Evolutionary conservation across 2,888 invertebrate genomes (phyloP).

Genomic region (Phaonia tiefii): DNA sequence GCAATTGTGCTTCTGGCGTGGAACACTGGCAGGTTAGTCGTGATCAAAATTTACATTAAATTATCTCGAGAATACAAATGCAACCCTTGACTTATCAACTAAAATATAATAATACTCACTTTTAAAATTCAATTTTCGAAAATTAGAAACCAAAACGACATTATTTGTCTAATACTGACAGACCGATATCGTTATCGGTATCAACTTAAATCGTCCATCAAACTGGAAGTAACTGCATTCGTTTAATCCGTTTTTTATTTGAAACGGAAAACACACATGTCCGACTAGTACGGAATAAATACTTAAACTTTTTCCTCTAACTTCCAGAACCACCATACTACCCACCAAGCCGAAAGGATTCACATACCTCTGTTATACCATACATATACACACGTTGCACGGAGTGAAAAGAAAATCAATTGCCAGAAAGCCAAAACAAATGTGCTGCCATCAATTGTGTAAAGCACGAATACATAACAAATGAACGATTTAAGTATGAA

Average conservation of each 20-base stretch:
- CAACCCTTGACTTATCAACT: too few relatives aligned
- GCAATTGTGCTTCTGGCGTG: too few relatives aligned
- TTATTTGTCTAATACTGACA: not conserved
- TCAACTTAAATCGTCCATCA: conserved; percentile 52
- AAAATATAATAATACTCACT: too few relatives aligned
- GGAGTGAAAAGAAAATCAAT: conserved; percentile 37
- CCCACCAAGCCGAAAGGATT: not conserved
- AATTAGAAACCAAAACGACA: too few relatives aligned
- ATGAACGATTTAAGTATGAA: conserved; percentile 17
- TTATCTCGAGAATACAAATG: too few relatives aligned
- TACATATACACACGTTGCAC: not conserved
- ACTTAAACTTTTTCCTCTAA: conserved; percentile 31
- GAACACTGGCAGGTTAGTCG: too few relatives aligned
- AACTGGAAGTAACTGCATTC: conserved; percentile 39
- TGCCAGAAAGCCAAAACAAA: conserved; percentile 54
- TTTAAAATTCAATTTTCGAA: too few relatives aligned
- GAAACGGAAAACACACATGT: conserved; percentile 24
- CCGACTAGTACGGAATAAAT: conserved; percentile 37
- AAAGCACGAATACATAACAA: too few relatives aligned
- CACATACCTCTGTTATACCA: not conserved
- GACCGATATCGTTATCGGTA: conserved; percentile 46
- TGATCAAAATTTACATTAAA: too few relatives aligned
- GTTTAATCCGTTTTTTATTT: conserved; percentile 59
- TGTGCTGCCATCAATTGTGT: conserved; percentile 45
- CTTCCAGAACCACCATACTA: not conserved